Evolutionary conservation across 2,888 invertebrate species (phyloP), one percentile per base, ranked within the genome.

Genomic region (Lottia scabra): DNA sequence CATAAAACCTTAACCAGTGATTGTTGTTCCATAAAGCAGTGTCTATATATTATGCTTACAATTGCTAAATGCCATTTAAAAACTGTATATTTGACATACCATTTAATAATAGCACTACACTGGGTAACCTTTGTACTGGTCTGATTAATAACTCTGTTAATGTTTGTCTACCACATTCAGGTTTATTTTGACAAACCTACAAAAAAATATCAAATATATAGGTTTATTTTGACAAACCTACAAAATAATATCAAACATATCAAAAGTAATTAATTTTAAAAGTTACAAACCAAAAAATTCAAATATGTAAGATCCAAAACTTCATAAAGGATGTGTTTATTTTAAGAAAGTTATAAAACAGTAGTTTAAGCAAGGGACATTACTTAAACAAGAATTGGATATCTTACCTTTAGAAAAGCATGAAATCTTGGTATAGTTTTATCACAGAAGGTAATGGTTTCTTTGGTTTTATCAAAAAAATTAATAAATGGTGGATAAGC

Each of bases 401-500:
- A 95, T 89, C 96, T 94, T 85, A 97, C 96, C 92, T 98, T 98
- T 80, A 99, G 93, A 91, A 99, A 99, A 87, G 98, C 98, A 92
- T 98, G 97, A 92, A 99, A 99, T 89, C 97, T 93, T 62, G 97
- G 97, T 91, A 97, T 97, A 87, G 93, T 94, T 88, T 93, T 93
- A 91, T 97, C 97, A 92, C 97, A 98, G 87, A 94, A 93, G 85
- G 93, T 92, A 87, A 99, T 92, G 92, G 95, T 95, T 87, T 97
- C 96, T 91, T 97, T 97, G 90, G 97, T 96, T 90, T 96, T 95
- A 90, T 99, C 98, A 90, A 98, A 98, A 91, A 96, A 98, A 91
- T 99, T 99, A 71, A 99, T 95, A 91, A 97, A 99, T 26, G 98
- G 97, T 76, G 98, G 98, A 91, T 99, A 99, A 0, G 97, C 96